Evolutionary conservation across 2,113 vertebrate species (phyloP), one percentile per base, ranked within the genome.

Genomic region (Cacatua alba): DNA sequence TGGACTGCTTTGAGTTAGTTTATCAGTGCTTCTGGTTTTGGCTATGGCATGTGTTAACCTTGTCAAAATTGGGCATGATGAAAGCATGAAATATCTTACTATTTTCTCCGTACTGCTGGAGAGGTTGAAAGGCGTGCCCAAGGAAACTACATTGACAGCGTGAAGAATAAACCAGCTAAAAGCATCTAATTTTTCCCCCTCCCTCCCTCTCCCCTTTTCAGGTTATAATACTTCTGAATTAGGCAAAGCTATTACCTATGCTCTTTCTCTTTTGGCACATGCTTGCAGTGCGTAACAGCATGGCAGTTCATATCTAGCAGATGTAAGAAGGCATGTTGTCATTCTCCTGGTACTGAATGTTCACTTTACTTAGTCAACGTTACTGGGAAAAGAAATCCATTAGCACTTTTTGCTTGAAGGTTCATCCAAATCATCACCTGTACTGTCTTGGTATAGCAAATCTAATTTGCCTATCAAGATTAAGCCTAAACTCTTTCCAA

Each of bases 21-120:
- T 88, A 63, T 93, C n/a, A 76, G 31, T 81, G 25, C 41, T 94
- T 70, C 33, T 95, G 37, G 74, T 79, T 85, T 67, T 93, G 90
- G 23, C 49, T 69, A 12, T 72, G 60, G 21, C 21, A 86, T 88
- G 21, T 3, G 24, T 77, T 88, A 78, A 83, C 76, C 37, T 33
- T 70, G 49, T 81, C 51, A 81, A 46, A 88, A 81, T 37, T 41
- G n/a, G 19, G 41, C 13, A 63, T 71, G 68, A 68, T 51, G 33
- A 62, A 85, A 74, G 41, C 28, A 26, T 74, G 44, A 65, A n/a
- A 60, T 55, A 74, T 68, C 55, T 87, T 44, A 37, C 0, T 86
- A 35, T 53, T 55, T 52, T 82, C 43, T 55, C 17, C 72, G 4
- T 82, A 6, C 23, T 65, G 39, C 63, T 90, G 24, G 33, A 55